Conservation (phyloP, 2,888 invertebrate species). For the Epinotia brunnichana region DNA sequence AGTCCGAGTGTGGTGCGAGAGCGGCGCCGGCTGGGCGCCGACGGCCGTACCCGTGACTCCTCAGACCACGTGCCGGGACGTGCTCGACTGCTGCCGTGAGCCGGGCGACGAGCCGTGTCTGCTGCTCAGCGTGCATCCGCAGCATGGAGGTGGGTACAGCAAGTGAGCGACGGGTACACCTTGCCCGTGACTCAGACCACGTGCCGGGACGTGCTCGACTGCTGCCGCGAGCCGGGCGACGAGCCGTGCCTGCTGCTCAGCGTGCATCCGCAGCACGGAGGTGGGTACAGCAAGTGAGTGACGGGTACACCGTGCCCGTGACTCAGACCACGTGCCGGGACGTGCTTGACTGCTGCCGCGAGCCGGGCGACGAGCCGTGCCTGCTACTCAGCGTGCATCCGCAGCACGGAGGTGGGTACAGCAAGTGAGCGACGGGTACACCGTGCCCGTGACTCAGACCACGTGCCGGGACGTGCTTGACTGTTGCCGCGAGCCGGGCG, state of each 20-base stretch:
- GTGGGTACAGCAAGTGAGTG: conserved; percentile 61
- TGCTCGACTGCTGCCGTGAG: conserved; percentile 86
- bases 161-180: conserved; percentile 65
- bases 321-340: conserved; percentile 86
- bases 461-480: conserved; percentile 49
- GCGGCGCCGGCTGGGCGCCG: conserved; percentile 78
- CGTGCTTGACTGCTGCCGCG: conserved; percentile 86
- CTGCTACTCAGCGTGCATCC: conserved; percentile 84
- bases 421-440: conserved; percentile 49
- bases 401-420: conserved; percentile 78
- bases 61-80: conserved; percentile 85
- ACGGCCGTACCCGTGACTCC: conserved; percentile 87
- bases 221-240: conserved; percentile 87
- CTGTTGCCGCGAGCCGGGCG: conserved; percentile 87
- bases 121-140: conserved; percentile 84
- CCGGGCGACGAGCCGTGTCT: conserved; percentile 86
- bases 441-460: conserved; percentile 84
- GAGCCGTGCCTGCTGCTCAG: conserved; percentile 85
- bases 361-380: conserved; percentile 86
- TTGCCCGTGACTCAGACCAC: conserved; percentile 87
- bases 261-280: conserved; percentile 83
- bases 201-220: conserved; percentile 85
- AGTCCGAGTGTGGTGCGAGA: conserved; percentile 86
- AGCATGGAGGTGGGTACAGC: conserved; percentile 79
- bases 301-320: conserved; percentile 83